Evolutionary conservation across 1,140 invertebrate species (phyloP).

Genomic region (Plutomurus gul): DNA sequence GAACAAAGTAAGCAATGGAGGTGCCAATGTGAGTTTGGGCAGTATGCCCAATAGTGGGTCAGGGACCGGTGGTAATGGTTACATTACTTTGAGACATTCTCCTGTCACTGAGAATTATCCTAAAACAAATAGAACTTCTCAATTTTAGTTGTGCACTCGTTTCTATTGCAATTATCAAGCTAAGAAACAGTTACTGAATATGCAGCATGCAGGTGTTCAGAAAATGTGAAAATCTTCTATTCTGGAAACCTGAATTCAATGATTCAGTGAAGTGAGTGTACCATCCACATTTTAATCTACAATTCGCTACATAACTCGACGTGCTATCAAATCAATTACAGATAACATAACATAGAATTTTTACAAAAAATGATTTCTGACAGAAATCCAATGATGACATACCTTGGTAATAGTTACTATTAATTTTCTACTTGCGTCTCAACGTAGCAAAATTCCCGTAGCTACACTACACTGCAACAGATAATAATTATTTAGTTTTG

Average conservation of each 20-base stretch:
- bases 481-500: slow-evolving; percentile 6
- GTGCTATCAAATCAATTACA: background rate
- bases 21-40: background rate
- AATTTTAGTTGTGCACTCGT: background rate
- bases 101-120: slow-evolving; percentile 29
- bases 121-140: slow-evolving; percentile 38
- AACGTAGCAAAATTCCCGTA: background rate
- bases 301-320: background rate
- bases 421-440: background rate
- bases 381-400: background rate
- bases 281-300: too few species aligned
- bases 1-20: slow-evolving; percentile 37
- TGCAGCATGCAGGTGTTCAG: background rate
- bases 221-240: background rate
- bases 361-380: too few species aligned
- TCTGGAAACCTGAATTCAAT: background rate
- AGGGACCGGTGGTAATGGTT: slow-evolving; percentile 38
- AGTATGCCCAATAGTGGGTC: background rate
- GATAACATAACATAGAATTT: too few species aligned
- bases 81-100: slow-evolving; percentile 35
- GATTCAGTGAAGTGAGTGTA: background rate
- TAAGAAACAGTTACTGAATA: background rate
- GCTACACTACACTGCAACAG: background rate
- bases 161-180: background rate
- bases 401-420: slow-evolving; percentile 1